Evolutionary conservation across 2,797 vertebrate genomes (phyloP).

Genomic region (Schizopygopsis malacanthus): DNA sequence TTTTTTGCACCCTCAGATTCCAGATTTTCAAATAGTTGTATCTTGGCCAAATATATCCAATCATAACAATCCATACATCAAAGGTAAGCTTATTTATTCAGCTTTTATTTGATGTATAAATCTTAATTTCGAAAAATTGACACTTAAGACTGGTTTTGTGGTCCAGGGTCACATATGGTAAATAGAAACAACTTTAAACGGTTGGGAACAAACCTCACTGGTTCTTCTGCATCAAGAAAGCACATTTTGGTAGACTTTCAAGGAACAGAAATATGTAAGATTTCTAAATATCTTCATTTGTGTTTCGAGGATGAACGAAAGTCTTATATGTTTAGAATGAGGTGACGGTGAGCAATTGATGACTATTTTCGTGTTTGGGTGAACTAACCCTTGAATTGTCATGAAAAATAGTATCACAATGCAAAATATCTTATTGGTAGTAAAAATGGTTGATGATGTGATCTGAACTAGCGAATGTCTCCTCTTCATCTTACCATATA

Average conservation of each 20-base stretch:
- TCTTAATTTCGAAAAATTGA: too few species aligned
- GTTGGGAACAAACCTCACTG: too few species aligned
- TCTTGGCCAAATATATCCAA: too few species aligned
- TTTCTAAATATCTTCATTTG: not conserved
- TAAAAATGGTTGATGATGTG: not conserved
- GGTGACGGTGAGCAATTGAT: not conserved
- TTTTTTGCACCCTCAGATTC: too few species aligned
- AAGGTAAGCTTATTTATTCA: too few species aligned
- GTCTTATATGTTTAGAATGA: not conserved
- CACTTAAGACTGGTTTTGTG: too few species aligned
- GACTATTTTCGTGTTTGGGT: not conserved
- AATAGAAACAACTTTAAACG: not conserved
- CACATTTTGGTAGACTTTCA: not conserved
- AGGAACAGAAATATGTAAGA: not conserved
- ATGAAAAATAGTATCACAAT: not conserved
- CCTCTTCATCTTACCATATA: conserved; percentile 40
- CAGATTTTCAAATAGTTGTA: too few species aligned
- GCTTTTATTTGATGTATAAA: too few species aligned
- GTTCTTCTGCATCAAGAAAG: not conserved
- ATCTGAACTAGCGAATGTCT: conserved; percentile 20
- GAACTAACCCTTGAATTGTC: not conserved
- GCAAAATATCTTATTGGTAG: not conserved
- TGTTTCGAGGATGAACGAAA: not conserved
- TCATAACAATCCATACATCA: too few species aligned
- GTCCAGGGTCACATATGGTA: not conserved